Base-by-base conservation (phyloP, 2,888 invertebrate species). In the Cosmopolites sordidus region DNA sequence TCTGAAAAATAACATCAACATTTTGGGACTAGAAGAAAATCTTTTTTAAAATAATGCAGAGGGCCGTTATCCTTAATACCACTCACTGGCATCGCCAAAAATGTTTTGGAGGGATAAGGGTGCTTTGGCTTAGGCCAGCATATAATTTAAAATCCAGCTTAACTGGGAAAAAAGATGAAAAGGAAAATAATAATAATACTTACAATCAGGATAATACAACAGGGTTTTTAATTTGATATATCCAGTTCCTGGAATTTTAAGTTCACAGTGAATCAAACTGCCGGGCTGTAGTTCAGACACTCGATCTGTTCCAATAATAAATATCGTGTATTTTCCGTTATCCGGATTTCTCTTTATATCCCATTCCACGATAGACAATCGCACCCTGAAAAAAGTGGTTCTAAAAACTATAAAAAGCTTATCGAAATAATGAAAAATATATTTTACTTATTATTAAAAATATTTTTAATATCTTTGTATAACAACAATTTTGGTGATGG, bases 401-500 rank as follows among this genome's bases (percentile, higher is more conserved):
- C 33, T 33, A 33, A 11, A 33, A 5, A 33, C 3, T 5, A 22
- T 22, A 22, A 22, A 8, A 22, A 3, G 22, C 8, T 22, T 22
- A 22, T 22, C 22, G n/a, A 9, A 33, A 4, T 33, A 33, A 33
- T 33, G 22, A 8, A n/a, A 27, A 27, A 27, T 27, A 27, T 27
- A 12, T 33, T 56, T 56, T 60, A 69, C 70, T 60, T 66, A 41
- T 60, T 62, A 29, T 64, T 48, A 51, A 62, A 60, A 43, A 69
- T 65, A 27, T 70, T 67, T 17, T 60, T 64, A 43, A 56, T 62
- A 51, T 70, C 69, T 52, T 68, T 70, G 53, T 69, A 74, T 38
- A 78, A 59, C 29, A 67, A 64, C 41, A 78, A 45, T 59, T 70
- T 72, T 11, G 75, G 74, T 52, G 73, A 67, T 51, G 78, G 71